Evolutionary conservation across 2,113 vertebrate genomes (phyloP), one percentile per base, ranked within the genome.

Genomic region (Mesocricetus auratus): DNA sequence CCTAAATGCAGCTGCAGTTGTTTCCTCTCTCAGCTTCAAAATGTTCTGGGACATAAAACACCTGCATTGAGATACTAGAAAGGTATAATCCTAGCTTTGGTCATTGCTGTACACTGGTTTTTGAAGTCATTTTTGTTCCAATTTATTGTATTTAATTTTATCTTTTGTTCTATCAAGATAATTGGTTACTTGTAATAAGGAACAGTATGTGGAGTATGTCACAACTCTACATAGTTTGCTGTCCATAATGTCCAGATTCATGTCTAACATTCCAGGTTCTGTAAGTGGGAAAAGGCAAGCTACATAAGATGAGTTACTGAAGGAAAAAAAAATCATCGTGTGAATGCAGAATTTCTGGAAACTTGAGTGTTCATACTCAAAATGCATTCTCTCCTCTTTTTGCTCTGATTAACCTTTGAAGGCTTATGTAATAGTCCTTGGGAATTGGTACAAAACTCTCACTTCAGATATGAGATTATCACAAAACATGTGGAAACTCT

Each of bases 211-310:
- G 17, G 77, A 11, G 47, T 31, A 90, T 33, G 10, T 26, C 15
- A 95, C 94, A 96, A 95, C 90, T 93, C 19, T 96, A 91, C 9
- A 33, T 31, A 86, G 22, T 45, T 92, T 94, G 22, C 7, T 83
- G 39, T 86, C 62, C 94, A 75, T 81, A 77, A 94, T 33, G 24
- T 9, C n/a, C 11, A 89, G 58, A 91, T 26, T 85, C 60, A 24
- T 89, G 45, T 91, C 58, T 75, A 77, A 90, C 71, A 85, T 91
- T 47, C 22, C 50, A 93, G 19, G 79, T 86, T 93, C 64, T 60
- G 81, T 85, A 71, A 71, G 60, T 9, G 91, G 50, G 39, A 83
- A 94, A 26, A 75, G 64, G 68, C 33, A 21, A 10, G 2, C 13
- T 75, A 79, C 21, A 73, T 69, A 83, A 31, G 64, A 17, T 78